phyloP scores from a whole-genome alignment of 2,113 vertebrate genomes.

The Typhlomys cinereus region DNA sequence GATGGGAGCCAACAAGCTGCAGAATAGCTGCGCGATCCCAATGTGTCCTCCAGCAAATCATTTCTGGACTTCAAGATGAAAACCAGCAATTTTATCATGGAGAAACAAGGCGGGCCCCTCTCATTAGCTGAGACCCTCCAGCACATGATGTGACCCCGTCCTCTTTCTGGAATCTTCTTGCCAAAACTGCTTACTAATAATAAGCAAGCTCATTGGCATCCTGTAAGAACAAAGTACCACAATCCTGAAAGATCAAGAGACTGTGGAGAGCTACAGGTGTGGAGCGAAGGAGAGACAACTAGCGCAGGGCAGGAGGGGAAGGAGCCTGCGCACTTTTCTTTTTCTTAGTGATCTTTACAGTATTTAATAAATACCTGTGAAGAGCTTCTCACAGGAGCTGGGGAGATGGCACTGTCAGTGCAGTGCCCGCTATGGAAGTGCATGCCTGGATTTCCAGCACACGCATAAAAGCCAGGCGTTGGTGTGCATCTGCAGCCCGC shows the following conservation, averaged over 20 bases:
- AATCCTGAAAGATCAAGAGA: background rate
- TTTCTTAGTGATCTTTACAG: no score
- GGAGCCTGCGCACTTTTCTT: background rate
- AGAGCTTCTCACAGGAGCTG: background rate
- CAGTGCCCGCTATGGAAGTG: background rate
- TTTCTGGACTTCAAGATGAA: background rate
- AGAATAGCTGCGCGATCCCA: background rate
- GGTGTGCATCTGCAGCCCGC: no score
- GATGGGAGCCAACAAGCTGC: background rate
- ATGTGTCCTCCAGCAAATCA: background rate
- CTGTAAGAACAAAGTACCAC: background rate
- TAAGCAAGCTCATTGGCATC: background rate
- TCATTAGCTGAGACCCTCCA: background rate
- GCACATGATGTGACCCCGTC: background rate
- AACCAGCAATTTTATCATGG: background rate
- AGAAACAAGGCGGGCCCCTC: background rate
- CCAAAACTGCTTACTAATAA: background rate
- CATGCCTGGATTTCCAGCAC: no score
- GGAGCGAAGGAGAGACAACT: background rate
- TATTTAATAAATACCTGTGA: no score
- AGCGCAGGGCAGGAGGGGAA: background rate
- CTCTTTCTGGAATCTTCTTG: background rate
- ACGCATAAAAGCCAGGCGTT: no score
- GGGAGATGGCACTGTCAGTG: no score
- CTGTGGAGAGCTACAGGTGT: background rate